Conservation (phyloP, 2,113 vertebrate species). For the Engystomops pustulosus region DNA sequence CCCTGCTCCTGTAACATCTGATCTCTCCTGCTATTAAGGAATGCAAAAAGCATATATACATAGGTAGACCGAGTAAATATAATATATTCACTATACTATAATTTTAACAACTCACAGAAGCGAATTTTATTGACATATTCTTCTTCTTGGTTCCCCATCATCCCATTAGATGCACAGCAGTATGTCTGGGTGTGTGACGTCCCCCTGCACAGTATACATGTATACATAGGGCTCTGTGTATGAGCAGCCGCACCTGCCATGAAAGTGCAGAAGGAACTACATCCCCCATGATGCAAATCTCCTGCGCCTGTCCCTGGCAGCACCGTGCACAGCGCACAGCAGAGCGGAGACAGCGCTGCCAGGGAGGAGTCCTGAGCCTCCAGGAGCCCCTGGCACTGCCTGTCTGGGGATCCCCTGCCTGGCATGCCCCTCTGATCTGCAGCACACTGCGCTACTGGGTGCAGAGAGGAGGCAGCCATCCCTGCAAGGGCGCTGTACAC, state of each 20-base stretch:
- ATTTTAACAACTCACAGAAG: no score
- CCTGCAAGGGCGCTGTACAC: not conserved
- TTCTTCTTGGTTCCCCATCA: no score
- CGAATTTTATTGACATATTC: no score
- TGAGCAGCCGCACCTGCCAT: constrained; percentile 47
- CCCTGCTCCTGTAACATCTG: no score
- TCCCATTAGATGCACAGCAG: no score
- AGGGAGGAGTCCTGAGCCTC: constrained; percentile 60
- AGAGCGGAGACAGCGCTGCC: constrained; percentile 45
- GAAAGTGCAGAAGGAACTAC: constrained; percentile 58
- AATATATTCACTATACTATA: no score
- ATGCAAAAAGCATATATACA: no score
- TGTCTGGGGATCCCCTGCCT: constrained; percentile 9
- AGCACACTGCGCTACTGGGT: not conserved
- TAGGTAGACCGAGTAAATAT: no score
- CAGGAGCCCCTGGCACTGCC: constrained; percentile 47
- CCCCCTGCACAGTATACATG: no score
- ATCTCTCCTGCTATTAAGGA: no score
- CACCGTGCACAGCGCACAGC: constrained; percentile 52
- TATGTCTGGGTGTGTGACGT: no score
- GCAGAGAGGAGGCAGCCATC: constrained; percentile 23
- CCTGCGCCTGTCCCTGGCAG: constrained; percentile 38
- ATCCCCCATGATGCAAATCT: constrained; percentile 66
- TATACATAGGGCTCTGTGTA: no score
- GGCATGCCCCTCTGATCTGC: constrained; percentile 15